Evolutionary conservation across 1,140 invertebrate genomes (phyloP).

Genomic region (Ceratina japonica): DNA sequence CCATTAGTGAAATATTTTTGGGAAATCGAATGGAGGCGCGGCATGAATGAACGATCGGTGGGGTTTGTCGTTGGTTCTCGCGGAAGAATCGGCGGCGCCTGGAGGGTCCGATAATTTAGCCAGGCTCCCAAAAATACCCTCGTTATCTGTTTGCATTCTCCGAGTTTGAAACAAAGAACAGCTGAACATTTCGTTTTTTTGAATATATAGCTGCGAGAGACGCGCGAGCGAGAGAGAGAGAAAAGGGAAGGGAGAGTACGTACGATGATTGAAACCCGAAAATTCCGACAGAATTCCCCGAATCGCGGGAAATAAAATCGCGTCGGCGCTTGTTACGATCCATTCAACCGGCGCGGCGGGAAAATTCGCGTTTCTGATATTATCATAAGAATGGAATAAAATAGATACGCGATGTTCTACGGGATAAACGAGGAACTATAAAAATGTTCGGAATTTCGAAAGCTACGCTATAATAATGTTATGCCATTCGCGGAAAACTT

Average conservation of each 20-base stretch:
- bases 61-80: not conserved
- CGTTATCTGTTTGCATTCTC: slow-evolving; percentile 44
- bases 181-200: slow-evolving; percentile 38
- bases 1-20: not conserved
- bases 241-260: no score
- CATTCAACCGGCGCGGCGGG: slow-evolving; percentile 1
- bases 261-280: slow-evolving; percentile 34
- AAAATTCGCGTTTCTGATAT: slow-evolving; percentile 4
- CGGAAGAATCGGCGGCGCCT: not conserved
- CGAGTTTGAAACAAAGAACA: slow-evolving; percentile 44
- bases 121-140: slow-evolving; percentile 23
- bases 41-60: not conserved
- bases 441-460: not conserved
- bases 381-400: slow-evolving; percentile 32
- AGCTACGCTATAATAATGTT: not conserved
- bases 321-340: slow-evolving; percentile 16
- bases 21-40: not conserved
- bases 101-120: slow-evolving; percentile 22
- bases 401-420: not conserved
- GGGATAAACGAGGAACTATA: not conserved
- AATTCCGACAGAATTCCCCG: slow-evolving; percentile 32
- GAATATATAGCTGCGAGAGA: slow-evolving; percentile 20
- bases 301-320: slow-evolving; percentile 37
- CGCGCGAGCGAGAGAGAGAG: not conserved
- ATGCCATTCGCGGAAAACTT: no score